Evolutionary conservation across 2,888 invertebrate genomes (phyloP).

Genomic region (Tetragonisca angustula): DNA sequence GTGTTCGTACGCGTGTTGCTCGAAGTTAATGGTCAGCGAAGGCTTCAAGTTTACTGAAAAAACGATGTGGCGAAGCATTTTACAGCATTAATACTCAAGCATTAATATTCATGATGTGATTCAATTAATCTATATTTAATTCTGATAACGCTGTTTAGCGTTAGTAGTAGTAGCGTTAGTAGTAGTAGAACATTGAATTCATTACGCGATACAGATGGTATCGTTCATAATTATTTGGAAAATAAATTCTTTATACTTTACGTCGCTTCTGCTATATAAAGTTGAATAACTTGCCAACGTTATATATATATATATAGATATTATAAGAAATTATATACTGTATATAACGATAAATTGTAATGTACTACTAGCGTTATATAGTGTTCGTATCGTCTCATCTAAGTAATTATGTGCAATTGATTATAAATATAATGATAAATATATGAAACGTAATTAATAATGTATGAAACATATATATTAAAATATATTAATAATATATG

Average conservation of each 20-base stretch:
- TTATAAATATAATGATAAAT: neutral
- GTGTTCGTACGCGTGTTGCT: conserved; percentile 58
- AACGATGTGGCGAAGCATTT: conserved; percentile 60
- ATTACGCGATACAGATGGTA: neutral
- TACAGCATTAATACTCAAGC: conserved; percentile 50
- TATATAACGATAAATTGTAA: no score
- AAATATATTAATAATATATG: no score
- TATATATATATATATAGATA: no score
- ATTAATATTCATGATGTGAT: neutral
- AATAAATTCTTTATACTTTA: neutral
- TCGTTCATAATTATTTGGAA: neutral
- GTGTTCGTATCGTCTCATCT: neutral
- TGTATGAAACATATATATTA: no score
- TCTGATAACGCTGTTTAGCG: neutral
- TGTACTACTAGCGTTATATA: no score
- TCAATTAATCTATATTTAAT: neutral
- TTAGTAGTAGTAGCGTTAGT: no score
- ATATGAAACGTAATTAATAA: neutral
- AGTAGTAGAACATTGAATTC: neutral
- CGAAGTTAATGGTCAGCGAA: conserved; percentile 57
- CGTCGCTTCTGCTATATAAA: neutral
- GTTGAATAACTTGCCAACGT: neutral
- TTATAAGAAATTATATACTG: no score
- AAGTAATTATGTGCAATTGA: neutral
- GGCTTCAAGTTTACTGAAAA: conserved; percentile 66